These are phyloP conservation scores for Circaetus cinerascens DNA, from an alignment of 2,113 vertebrate genomes.

Conservation along the genomic window DNA sequence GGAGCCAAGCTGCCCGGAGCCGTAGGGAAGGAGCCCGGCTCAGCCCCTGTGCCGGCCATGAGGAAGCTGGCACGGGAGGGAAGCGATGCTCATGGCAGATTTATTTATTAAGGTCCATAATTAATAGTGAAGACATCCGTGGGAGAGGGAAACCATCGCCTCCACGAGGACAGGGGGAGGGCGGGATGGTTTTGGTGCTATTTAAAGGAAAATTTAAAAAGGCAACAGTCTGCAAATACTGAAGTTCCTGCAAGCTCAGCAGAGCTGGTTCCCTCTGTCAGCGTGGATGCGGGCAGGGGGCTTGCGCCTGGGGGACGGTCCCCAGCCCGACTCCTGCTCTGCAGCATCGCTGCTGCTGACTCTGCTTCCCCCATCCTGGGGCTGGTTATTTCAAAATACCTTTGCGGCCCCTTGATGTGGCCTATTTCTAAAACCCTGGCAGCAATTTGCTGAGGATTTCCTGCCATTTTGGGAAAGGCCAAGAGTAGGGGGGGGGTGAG, in stretches of 20 bases:
- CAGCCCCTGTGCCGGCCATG: background rate
- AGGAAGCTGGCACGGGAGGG: background rate
- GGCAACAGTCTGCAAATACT: background rate
- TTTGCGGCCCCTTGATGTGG: background rate
- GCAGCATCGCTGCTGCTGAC: background rate
- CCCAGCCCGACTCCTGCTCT: background rate
- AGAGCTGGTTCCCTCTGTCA: background rate
- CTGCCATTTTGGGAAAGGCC: background rate
- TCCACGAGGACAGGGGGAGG: background rate
- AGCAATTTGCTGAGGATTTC: background rate
- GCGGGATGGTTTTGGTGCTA: background rate
- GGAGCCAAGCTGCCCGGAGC: background rate
- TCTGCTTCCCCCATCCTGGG: background rate
- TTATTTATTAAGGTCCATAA: background rate
- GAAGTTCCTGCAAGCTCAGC: background rate
- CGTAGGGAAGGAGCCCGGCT: background rate
- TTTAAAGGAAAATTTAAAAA: background rate
- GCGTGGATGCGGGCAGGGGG: background rate
- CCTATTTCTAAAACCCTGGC: background rate
- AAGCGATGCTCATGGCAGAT: background rate
- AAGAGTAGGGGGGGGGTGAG: too few species aligned
- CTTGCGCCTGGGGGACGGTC: rapidly evolving
- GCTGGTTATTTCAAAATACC: background rate
- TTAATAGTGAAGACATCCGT: background rate
- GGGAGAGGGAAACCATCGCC: background rate